Base-by-base conservation (phyloP, 2,113 vertebrate genomes). In the Nibea albiflora region DNA sequence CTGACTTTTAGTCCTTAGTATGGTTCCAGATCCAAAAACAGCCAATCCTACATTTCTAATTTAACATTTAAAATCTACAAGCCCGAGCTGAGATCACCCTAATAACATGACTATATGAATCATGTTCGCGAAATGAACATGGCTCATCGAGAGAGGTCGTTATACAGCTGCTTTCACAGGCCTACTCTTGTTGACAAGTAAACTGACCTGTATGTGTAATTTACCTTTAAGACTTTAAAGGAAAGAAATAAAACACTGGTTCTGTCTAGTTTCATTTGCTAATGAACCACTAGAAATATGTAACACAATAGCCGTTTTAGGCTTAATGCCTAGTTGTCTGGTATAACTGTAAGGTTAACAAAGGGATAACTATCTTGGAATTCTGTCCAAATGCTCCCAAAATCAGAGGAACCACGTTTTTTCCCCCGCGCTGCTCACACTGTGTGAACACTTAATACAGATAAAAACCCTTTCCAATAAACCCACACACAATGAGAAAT, bases 401-500 rank as follows among this genome's bases (percentile, higher is more conserved):
- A 57, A 26, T 57, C 54, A 26, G 54, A 57, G 54, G 6, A 57
- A 28, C 16, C 11, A 22, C 11, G 2, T 11, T 15, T 47, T 66
- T 49, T 19, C 44, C 46, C 56, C n/a, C 62, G 44, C 22, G 19
- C 44, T 26, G 22, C 44, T 66, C 44, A 49, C 22, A 11, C 17
- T 47, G 1, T 49, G 14, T 28, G 11, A 65, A 26, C 16, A 4
- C 42, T 42, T 12, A n/a, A 7, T 52, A 31, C 26, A n/a, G 17
- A 52, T 35, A 28, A 31, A 66, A 8, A 28, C 46, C 16, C 46
- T 4, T 50, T 68, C 47, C 66, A 35, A 42, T 42, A 54, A 67
- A 69, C 31, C 67, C n/a, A 60, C 31, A 39, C 62, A 39, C 62
- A 74, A 50, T 35, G 11, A 35, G 14, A 47, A 56, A 47, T 56